Percentiles rank a stretch among this genome's conserved stretches.
Evolutionary conservation across 2,113 vertebrate genomes (phyloP).

Genomic region (Lophura nycthemera): DNA sequence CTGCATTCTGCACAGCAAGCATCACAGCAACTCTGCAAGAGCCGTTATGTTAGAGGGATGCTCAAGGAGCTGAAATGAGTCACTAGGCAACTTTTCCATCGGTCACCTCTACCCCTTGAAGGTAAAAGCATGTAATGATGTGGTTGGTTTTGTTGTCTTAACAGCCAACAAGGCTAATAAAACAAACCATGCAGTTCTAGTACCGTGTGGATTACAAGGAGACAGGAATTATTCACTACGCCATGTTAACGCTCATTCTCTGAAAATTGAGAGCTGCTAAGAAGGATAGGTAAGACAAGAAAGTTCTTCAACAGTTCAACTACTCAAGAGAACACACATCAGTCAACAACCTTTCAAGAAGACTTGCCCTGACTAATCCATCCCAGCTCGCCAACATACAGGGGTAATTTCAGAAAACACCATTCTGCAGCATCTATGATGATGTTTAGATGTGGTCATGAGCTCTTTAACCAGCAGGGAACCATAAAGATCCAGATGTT

Average conservation of each 20-base stretch:
- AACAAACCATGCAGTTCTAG: not conserved
- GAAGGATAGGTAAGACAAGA: not conserved
- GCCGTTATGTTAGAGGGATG: not conserved
- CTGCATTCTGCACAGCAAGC: not conserved
- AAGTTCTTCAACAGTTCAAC: not conserved
- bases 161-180: not conserved
- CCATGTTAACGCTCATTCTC: not conserved
- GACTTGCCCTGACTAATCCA: not conserved
- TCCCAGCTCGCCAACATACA: not conserved
- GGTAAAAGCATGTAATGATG: not conserved
- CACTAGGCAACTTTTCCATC: not conserved
- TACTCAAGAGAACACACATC: not conserved
- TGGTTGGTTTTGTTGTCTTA: not conserved
- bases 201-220: not conserved
- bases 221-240: not conserved
- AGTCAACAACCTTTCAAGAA: not conserved
- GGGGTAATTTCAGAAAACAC: conserved; percentile 41
- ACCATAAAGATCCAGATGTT: conserved; percentile 50
- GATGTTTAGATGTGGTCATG: conserved; percentile 36
- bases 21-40: not conserved
- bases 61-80: not conserved
- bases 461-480: conserved; percentile 48
- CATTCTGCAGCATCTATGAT: not conserved
- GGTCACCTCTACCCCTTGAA: not conserved
- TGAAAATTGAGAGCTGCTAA: not conserved